Evolutionary conservation across 2,113 vertebrate genomes (phyloP).

Genomic region (Castor canadensis): DNA sequence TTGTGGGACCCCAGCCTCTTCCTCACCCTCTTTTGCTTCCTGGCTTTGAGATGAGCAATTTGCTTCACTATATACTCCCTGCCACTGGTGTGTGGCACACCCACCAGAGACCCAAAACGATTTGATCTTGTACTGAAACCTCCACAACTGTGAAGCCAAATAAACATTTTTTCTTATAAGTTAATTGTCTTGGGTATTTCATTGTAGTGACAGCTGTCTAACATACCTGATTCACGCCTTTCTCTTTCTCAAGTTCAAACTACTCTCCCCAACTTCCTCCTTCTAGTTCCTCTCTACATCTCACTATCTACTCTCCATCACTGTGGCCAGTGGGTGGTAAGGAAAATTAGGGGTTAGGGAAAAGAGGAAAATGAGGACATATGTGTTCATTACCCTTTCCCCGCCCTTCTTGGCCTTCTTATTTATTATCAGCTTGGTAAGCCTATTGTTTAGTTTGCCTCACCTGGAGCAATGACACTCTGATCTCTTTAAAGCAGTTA

Average conservation of each 20-base stretch:
- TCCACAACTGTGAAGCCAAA: neutral
- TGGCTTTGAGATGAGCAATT: neutral
- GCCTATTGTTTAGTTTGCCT: slow-evolving; percentile 33
- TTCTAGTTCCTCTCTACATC: neutral
- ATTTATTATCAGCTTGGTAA: neutral
- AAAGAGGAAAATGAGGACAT: slow-evolving; percentile 30
- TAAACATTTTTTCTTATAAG: neutral
- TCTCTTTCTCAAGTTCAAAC: neutral
- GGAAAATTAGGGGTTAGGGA: neutral
- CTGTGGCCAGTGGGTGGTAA: neutral
- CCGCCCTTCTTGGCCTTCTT: neutral
- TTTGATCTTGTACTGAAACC: neutral
- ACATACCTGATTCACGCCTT: neutral
- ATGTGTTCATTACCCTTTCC: neutral
- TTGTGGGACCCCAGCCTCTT: neutral
- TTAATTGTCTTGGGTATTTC: neutral
- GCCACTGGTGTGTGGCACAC: neutral
- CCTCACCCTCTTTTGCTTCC: neutral
- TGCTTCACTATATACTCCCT: neutral
- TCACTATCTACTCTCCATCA: neutral
- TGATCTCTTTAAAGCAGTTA: slow-evolving; percentile 50
- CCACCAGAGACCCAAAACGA: neutral
- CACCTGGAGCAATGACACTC: neutral
- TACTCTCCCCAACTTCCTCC: neutral
- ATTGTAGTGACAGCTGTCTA: neutral